Percentiles rank a stretch among this genome's conserved stretches.
Conservation (phyloP, 2,888 invertebrate genomes). For the Leucophenga montana region DNA sequence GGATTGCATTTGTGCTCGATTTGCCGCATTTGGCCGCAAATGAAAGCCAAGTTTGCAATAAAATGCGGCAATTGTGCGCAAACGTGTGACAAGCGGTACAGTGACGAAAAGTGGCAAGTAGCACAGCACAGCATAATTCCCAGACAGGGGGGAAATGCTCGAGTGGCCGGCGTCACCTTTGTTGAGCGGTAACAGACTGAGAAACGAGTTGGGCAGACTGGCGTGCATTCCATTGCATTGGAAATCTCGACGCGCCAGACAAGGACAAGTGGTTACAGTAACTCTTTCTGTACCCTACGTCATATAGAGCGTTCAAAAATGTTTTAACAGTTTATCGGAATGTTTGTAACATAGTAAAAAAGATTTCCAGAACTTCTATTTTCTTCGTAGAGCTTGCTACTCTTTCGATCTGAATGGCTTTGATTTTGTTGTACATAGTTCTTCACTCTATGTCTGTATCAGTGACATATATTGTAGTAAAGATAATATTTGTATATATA, state of each 20-base stretch:
- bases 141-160: slow-evolving; percentile 52
- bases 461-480: too few species aligned
- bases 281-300: neutral
- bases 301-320: neutral
- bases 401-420: too few species aligned
- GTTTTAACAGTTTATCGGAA: too few species aligned
- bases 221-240: slow-evolving; percentile 7
- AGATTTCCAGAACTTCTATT: too few species aligned
- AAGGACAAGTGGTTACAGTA: slow-evolving; percentile 19
- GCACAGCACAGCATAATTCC: slow-evolving; percentile 51
- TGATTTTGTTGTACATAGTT: too few species aligned
- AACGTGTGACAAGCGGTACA: slow-evolving; percentile 3
- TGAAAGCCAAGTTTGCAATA: slow-evolving; percentile 51
- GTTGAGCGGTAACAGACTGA: neutral
- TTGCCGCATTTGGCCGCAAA: slow-evolving; percentile 52
- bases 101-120: too few species aligned
- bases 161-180: neutral
- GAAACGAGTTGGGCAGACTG: neutral
- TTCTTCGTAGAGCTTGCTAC: too few species aligned
- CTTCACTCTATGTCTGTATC: too few species aligned
- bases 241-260: slow-evolving; percentile 21
- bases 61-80: slow-evolving; percentile 53
- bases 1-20: slow-evolving; percentile 34
- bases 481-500: too few species aligned
- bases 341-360: too few species aligned